Conservation (phyloP, 2,797 vertebrate species). For the Notolepis coatsorum region DNA sequence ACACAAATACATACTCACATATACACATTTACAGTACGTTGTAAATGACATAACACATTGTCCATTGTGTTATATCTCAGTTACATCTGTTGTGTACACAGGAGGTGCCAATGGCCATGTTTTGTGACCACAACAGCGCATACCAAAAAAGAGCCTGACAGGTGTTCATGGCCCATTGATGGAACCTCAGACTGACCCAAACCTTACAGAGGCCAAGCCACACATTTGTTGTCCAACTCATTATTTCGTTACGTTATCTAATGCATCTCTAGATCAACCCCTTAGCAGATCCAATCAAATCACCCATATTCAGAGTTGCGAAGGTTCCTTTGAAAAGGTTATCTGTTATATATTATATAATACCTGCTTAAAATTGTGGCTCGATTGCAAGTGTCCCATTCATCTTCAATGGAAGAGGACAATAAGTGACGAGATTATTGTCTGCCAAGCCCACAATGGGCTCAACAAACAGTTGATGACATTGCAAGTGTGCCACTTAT, state of each 20-base stretch:
- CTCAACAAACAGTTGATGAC: no score
- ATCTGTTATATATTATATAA: no score
- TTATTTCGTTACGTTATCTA: background rate
- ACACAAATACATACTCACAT: conserved; percentile 13
- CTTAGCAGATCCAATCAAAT: background rate
- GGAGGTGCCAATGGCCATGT: conserved; percentile 19
- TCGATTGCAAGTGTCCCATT: no score
- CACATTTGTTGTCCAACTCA: background rate
- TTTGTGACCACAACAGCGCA: conserved; percentile 3
- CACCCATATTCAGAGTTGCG: background rate
- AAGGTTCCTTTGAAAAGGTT: no score
- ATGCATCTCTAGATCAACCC: background rate
- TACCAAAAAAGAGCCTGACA: background rate
- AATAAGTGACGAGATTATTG: no score
- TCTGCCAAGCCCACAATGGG: no score
- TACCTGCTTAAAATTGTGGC: no score
- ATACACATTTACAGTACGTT: conserved; percentile 52
- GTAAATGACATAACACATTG: no score
- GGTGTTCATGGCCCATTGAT: background rate
- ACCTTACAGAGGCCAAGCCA: conserved; percentile 21
- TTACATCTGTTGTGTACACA: conserved; percentile 63
- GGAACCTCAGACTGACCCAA: background rate
- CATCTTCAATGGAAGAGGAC: no score
- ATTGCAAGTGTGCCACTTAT: no score
- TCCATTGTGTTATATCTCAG: conserved; percentile 36